Conservation (phyloP, 2,113 vertebrate genomes). For the Neolamprologus devosi region DNA sequence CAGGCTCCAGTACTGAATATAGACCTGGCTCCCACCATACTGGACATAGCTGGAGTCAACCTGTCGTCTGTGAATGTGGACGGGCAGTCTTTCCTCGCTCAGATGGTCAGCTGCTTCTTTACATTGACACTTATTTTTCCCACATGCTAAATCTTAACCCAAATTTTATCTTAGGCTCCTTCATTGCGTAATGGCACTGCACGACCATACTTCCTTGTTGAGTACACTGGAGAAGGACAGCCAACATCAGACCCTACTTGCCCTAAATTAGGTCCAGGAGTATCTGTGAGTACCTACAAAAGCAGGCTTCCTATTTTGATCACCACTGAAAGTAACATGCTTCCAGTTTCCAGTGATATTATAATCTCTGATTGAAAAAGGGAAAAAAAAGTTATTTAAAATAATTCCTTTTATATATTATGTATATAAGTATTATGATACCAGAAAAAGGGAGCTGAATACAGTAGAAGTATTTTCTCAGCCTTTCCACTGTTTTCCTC, state of each 20-base stretch:
- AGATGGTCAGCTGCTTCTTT: constrained; percentile 61
- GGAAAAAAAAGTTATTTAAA: rapidly evolving
- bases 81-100: constrained; percentile 72
- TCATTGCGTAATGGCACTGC: constrained; percentile 57
- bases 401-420: background rate
- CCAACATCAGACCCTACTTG: constrained; percentile 57
- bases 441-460: background rate
- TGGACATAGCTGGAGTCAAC: constrained; percentile 73
- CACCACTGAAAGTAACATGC: background rate
- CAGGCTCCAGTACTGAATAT: constrained; percentile 74
- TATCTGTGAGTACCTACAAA: constrained; percentile 59
- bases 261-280: constrained; percentile 70
- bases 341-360: background rate
- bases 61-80: constrained; percentile 62
- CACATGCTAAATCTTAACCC: background rate
- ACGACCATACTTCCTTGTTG: constrained; percentile 70
- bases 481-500: background rate
- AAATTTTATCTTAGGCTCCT: constrained; percentile 47
- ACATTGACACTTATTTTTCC: background rate
- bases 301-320: background rate
- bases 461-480: background rate
- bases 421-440: background rate
- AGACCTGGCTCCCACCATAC: constrained; percentile 70
- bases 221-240: constrained; percentile 72
- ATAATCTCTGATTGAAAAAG: background rate